Evolutionary conservation across 2,797 vertebrate genomes (phyloP).

Genomic region (Anguilla pacifica): DNA sequence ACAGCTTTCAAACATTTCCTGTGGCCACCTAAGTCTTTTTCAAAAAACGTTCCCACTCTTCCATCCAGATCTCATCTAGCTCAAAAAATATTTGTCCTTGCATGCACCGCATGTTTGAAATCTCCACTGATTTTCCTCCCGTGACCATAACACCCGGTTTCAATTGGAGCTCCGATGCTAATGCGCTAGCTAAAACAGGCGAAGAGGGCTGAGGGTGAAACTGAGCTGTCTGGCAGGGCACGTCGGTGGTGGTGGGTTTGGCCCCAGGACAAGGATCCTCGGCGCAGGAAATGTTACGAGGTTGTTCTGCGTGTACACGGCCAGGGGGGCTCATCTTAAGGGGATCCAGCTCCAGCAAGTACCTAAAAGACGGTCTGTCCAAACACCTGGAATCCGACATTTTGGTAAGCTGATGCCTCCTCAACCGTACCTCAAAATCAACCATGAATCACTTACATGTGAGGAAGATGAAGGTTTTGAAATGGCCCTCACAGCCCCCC

Average conservation of each 20-base stretch:
- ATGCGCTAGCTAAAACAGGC: not conserved
- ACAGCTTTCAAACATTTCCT: too few species aligned
- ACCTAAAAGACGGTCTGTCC: not conserved
- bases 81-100: too few species aligned
- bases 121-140: too few species aligned
- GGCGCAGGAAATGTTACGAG: not conserved
- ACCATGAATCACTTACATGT: not conserved
- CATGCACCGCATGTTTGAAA: too few species aligned
- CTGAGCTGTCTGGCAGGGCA: not conserved
- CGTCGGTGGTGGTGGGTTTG: not conserved
- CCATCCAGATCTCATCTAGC: too few species aligned
- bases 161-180: not conserved
- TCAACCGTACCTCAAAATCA: not conserved
- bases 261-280: not conserved
- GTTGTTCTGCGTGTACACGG: not conserved
- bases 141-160: too few species aligned
- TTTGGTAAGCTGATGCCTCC: not conserved
- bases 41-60: too few species aligned
- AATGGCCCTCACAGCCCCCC: not conserved
- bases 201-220: not conserved
- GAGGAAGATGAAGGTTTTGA: not conserved
- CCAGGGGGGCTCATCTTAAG: not conserved
- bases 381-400: not conserved
- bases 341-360: not conserved
- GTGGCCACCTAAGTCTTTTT: too few species aligned